Conservation (phyloP, 2,888 invertebrate genomes). For the Slavum lentiscoides region DNA sequence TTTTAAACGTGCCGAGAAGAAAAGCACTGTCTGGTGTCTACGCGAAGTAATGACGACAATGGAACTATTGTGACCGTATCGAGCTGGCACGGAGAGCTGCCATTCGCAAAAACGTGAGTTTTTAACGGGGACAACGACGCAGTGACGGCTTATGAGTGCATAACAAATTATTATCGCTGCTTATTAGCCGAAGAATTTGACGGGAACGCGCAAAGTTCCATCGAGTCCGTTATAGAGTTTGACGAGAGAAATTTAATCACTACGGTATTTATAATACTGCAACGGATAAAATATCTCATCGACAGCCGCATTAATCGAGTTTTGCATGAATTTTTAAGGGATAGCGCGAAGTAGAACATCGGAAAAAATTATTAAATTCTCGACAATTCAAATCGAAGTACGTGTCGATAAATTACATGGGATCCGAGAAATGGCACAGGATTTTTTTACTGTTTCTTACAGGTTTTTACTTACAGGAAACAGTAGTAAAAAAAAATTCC, state of each 20-base stretch:
- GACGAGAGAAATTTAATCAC: not conserved
- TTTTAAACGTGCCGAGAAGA: conserved; percentile 5
- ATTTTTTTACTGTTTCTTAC: no score
- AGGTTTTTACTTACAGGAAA: no score
- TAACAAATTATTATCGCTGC: not conserved
- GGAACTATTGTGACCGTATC: conserved; percentile 37
- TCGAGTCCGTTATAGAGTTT: not conserved
- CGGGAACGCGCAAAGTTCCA: conserved; percentile 13
- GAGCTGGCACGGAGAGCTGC: conserved; percentile 25
- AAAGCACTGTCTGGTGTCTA: conserved; percentile 23
- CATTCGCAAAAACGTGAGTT: conserved; percentile 45
- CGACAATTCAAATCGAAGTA: no score
- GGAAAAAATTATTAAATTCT: no score
- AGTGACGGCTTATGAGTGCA: not conserved
- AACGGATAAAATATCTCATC: no score
- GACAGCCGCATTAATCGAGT: no score
- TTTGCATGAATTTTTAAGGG: no score
- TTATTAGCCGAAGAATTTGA: conserved; percentile 18
- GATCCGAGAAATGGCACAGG: no score
- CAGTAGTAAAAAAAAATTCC: no score
- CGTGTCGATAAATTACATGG: no score
- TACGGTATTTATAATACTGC: no score
- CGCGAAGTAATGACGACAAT: conserved; percentile 26
- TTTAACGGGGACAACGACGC: conserved; percentile 35
- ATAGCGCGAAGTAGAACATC: no score